phyloP scores from a whole-genome alignment of 2,113 vertebrate species.

The Cromileptes altivelis region DNA sequence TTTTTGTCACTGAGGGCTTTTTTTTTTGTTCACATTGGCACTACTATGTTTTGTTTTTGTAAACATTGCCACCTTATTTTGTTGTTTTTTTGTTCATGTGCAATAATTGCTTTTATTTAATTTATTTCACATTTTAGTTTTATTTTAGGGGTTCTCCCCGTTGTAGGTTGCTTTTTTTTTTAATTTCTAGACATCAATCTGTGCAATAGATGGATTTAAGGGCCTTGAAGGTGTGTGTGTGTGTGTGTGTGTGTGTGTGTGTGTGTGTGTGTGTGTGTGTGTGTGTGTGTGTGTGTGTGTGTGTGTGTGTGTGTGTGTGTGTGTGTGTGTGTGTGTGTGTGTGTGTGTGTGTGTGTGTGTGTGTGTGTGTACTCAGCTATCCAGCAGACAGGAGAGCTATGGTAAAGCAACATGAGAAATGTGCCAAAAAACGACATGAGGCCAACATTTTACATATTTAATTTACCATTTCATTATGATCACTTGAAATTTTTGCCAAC shows the following conservation, averaged over 20 bases:
- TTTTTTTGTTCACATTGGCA: conserved; percentile 63
- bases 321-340: conserved; percentile 16
- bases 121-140: conserved; percentile 78
- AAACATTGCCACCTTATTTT: conserved; percentile 68
- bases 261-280: neutral
- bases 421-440: conserved; percentile 73
- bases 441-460: too few species aligned
- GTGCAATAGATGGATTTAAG: conserved; percentile 80
- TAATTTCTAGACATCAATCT: conserved; percentile 52
- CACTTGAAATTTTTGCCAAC: conserved; percentile 54
- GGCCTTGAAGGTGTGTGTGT: conserved; percentile 59
- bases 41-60: conserved; percentile 60
- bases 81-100: conserved; percentile 65
- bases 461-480: conserved; percentile 38
- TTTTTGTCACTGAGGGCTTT: conserved; percentile 60
- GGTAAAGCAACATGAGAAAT: conserved; percentile 57
- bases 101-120: conserved; percentile 79
- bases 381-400: conserved; percentile 59
- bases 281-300: neutral
- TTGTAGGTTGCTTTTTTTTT: conserved; percentile 11
- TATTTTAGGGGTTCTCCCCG: conserved; percentile 44
- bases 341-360: conserved; percentile 19
- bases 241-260: conserved; percentile 7
- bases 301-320: neutral
- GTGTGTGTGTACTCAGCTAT: conserved; percentile 25